Conservation (phyloP, 1,140 invertebrate genomes). For the Plutomurus gul region DNA sequence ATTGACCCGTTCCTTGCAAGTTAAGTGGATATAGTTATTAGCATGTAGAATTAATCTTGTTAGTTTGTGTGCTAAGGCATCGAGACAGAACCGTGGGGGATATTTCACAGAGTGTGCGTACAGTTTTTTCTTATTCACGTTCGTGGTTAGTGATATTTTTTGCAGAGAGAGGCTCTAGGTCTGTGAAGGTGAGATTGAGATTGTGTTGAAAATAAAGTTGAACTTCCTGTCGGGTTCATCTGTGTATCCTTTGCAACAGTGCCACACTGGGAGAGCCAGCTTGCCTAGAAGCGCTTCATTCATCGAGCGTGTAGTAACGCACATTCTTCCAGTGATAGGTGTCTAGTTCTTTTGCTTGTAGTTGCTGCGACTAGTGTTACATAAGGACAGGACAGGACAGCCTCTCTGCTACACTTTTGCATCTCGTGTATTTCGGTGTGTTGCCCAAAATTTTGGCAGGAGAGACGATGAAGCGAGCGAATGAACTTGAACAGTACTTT, state of each 20-base stretch:
- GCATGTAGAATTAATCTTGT: too few relatives aligned
- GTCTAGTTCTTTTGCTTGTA: too few relatives aligned
- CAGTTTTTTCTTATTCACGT: too few relatives aligned
- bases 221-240: constrained; percentile 23
- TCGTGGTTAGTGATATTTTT: too few relatives aligned
- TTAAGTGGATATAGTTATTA: too few relatives aligned
- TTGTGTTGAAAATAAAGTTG: not conserved
- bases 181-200: not conserved
- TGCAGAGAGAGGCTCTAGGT: too few relatives aligned
- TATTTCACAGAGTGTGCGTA: too few relatives aligned
- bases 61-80: too few relatives aligned
- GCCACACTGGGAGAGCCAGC: not conserved
- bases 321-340: too few relatives aligned
- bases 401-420: not conserved
- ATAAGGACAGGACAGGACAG: not conserved
- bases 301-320: not conserved
- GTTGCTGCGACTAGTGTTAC: too few relatives aligned
- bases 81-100: too few relatives aligned
- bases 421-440: not conserved
- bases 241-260: not conserved
- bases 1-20: too few relatives aligned
- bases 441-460: not conserved
- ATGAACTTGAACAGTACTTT: constrained; percentile 29
- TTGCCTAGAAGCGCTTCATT: not conserved
- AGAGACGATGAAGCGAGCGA: not conserved